Evolutionary conservation across 92 coral and sea anemone species (phyloP), one percentile per base, ranked within the genome.

Genomic region (Metridium senile): DNA sequence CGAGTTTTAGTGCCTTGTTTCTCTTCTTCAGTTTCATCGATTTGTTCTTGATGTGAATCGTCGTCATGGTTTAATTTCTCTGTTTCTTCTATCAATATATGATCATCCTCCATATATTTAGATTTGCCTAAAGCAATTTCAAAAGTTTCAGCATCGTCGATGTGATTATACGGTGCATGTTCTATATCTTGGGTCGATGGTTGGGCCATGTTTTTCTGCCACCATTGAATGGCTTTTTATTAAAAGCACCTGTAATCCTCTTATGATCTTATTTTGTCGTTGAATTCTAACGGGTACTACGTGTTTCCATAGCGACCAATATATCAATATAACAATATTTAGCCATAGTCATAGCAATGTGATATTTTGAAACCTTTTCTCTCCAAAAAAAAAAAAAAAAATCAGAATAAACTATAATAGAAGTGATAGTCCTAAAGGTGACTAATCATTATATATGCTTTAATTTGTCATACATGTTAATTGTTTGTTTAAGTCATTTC

Each of bases 271-370:
- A 73, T 73, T 57, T 33, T 4, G 13, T 35, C 57, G 21, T n/a
- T 73, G 56, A 43, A 22, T 57, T 33, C 78, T 28, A 58, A 73
- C 78, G 9, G 78, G 78, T 73, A 34, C 78, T 62, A 26, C 22
- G 7, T 6, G 78, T 33, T 19, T 18, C 78, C 78, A 57, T 73
- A 23, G 78, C 21, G 33, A 73, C 78, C 21, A 21, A 9, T 2
- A 0, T 25, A 19, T 33, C 25, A 4, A 47, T 9, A 23, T 21
- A 33, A 27, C 35, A 18, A 17, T n/a, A n/a, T 27, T 33, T 25
- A 46, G 45, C 26, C 6, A 26, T 26, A 39, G 49, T 39, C 13
- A 6, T 39, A 39, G 13, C 49, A 6, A 39, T 4, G 13, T 39
- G 13, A 39, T 39, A 39, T 39, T 39, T 39, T 39, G 49, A 4